Percentiles rank a stretch among this genome's conserved stretches.
Evolutionary conservation across 2,888 invertebrate genomes (phyloP).

Genomic region (Entomobrya proxima): DNA sequence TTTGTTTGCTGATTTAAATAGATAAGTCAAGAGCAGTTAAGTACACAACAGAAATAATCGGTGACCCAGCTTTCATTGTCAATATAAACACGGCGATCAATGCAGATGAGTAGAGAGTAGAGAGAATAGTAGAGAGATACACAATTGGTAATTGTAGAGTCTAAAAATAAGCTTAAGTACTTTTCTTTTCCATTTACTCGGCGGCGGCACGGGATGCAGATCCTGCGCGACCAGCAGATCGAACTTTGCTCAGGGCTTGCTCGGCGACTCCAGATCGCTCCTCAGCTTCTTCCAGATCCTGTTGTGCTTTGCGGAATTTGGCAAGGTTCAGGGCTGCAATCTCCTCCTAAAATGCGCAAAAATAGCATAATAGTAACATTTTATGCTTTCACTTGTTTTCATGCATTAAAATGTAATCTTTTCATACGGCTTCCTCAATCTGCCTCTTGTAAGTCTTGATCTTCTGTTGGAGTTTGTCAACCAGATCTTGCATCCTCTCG

Average conservation of each 20-base stretch:
- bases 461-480: constrained; percentile 99
- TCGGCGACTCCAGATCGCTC: constrained; percentile 81
- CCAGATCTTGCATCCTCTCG: constrained; percentile 99
- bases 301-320: constrained; percentile 98
- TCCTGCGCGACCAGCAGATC: constrained; percentile 40
- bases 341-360: constrained; percentile 81
- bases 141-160: neutral
- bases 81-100: constrained; percentile 24
- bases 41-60: constrained; percentile 4
- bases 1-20: constrained; percentile 14
- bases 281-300: constrained; percentile 97
- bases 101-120: neutral
- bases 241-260: constrained; percentile 60
- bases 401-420: neutral
- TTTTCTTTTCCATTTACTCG: constrained; percentile 1
- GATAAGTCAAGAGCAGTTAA: constrained; percentile 11
- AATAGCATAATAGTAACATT: neutral
- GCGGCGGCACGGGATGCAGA: neutral
- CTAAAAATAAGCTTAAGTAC: neutral
- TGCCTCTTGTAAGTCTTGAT: constrained; percentile 99
- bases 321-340: constrained; percentile 98
- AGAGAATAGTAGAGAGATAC: neutral
- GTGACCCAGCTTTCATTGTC: constrained; percentile 12
- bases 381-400: neutral
- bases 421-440: constrained; percentile 94